Percentiles rank a stretch among this genome's conserved stretches.
phyloP scores from a whole-genome alignment of 2,888 invertebrate species.

The Fragum fragum region DNA sequence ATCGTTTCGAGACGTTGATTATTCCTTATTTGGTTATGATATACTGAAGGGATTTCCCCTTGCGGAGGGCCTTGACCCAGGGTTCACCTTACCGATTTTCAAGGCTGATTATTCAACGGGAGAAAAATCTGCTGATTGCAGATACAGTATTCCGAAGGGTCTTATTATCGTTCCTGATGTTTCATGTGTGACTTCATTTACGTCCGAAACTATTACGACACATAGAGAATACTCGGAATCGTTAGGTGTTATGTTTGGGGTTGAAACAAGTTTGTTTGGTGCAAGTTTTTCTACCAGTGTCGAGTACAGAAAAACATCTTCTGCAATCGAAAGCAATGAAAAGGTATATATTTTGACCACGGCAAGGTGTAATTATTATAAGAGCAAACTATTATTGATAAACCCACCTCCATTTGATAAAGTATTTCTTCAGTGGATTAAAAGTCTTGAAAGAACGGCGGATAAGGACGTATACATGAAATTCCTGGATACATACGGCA shows the following conservation, averaged over 20 bases:
- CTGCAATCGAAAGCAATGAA: slow-evolving; percentile 36
- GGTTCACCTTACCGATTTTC: slow-evolving; percentile 60
- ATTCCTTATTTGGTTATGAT: slow-evolving; percentile 55
- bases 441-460: slow-evolving; percentile 20
- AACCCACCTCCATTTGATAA: slow-evolving; percentile 33
- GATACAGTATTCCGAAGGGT: slow-evolving; percentile 49
- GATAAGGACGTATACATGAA: slow-evolving; percentile 12
- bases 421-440: slow-evolving; percentile 39
- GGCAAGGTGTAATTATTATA: slow-evolving; percentile 50
- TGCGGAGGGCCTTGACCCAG: slow-evolving; percentile 53
- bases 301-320: slow-evolving; percentile 34
- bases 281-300: slow-evolving; percentile 43
- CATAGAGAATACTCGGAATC: slow-evolving; percentile 37
- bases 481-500: slow-evolving; percentile 55
- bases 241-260: slow-evolving; percentile 32
- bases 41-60: slow-evolving; percentile 53
- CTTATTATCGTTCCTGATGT: slow-evolving; percentile 46
- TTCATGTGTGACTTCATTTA: slow-evolving; percentile 52
- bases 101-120: slow-evolving; percentile 39
- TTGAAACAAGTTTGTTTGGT: slow-evolving; percentile 26
- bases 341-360: slow-evolving; percentile 43
- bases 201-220: slow-evolving; percentile 37
- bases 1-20: slow-evolving; percentile 55
- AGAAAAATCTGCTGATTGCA: slow-evolving; percentile 48
- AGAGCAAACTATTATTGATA: slow-evolving; percentile 30